Conservation (phyloP, 2,113 vertebrate species). For the Campylomormyrus tamandua region DNA sequence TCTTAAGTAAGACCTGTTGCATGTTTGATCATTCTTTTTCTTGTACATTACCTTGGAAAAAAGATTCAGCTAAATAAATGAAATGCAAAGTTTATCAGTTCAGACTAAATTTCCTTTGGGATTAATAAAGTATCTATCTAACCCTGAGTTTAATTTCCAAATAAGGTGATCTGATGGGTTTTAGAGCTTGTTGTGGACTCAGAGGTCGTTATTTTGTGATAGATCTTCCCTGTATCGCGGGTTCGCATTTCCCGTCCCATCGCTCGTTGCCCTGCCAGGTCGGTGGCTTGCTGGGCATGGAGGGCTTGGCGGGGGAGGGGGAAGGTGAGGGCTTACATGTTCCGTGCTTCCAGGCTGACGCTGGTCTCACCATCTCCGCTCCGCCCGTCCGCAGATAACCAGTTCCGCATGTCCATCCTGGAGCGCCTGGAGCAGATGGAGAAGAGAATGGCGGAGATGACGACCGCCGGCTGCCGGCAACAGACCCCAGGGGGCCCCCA, state of each 20-base stretch:
- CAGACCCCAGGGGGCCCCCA: background rate
- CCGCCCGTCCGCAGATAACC: slow-evolving; percentile 55
- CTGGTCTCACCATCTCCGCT: background rate
- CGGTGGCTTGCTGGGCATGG: too few species aligned
- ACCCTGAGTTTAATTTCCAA: background rate
- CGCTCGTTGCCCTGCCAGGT: background rate
- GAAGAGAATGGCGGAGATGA: slow-evolving; percentile 64
- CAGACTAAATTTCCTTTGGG: background rate
- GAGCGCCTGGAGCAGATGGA: slow-evolving; percentile 74
- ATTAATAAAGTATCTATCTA: background rate
- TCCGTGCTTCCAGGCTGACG: background rate
- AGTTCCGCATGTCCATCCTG: slow-evolving; percentile 72
- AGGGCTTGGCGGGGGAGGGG: background rate
- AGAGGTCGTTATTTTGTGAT: background rate
- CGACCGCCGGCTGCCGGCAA: slow-evolving; percentile 39
- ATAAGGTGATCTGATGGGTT: background rate
- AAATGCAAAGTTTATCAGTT: background rate
- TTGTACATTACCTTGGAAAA: background rate
- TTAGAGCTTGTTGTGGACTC: background rate
- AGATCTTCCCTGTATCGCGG: background rate
- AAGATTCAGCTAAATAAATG: background rate
- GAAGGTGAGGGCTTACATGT: background rate
- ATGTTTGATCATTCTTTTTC: background rate
- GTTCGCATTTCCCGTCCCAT: background rate
- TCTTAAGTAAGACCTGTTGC: background rate